These are phyloP conservation scores for Luffia ferchaultella DNA, from an alignment of 2,888 invertebrate genomes.

Conservation along the genomic window DNA sequence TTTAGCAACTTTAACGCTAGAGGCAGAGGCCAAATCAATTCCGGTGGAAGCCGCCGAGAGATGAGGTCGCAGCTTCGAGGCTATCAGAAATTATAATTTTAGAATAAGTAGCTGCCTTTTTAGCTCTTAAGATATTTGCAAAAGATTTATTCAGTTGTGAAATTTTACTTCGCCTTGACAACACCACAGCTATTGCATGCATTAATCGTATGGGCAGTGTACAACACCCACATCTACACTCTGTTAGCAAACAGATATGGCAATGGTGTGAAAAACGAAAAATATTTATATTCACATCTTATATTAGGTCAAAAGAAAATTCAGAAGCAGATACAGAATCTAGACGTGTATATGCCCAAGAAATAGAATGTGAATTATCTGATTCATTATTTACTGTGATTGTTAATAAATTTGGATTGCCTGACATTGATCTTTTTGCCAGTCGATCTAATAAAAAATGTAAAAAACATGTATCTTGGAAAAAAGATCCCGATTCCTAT, in stretches of 20 bases:
- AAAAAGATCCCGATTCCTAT: conserved; percentile 8
- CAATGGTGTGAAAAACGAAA: conserved; percentile 11
- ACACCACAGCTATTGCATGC: conserved; percentile 13
- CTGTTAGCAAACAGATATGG: conserved; percentile 11
- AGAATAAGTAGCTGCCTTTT: conserved; percentile 6
- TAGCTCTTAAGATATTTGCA: conserved; percentile 4
- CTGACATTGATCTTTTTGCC: conserved; percentile 6
- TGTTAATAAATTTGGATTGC: conserved; percentile 1
- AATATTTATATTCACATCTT: conserved; percentile 8
- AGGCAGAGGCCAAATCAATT: too few relatives aligned
- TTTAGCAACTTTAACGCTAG: too few relatives aligned
- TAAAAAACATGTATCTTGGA: conserved; percentile 8
- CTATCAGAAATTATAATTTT: conserved; percentile 4
- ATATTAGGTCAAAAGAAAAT: conserved; percentile 7
- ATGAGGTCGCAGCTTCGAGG: too few relatives aligned
- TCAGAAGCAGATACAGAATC: conserved; percentile 11
- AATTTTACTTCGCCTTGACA: conserved; percentile 12
- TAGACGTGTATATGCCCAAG: conserved; percentile 8
- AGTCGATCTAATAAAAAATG: conserved; percentile 8
- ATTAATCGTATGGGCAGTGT: conserved; percentile 15
- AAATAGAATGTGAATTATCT: conserved; percentile 13
- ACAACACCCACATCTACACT: conserved; percentile 10
- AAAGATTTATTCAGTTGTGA: not conserved
- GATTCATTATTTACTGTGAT: conserved; percentile 5
- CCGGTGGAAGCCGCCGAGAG: too few relatives aligned